phyloP scores from a whole-genome alignment of 2,113 vertebrate species.

The Electrona antarctica region DNA sequence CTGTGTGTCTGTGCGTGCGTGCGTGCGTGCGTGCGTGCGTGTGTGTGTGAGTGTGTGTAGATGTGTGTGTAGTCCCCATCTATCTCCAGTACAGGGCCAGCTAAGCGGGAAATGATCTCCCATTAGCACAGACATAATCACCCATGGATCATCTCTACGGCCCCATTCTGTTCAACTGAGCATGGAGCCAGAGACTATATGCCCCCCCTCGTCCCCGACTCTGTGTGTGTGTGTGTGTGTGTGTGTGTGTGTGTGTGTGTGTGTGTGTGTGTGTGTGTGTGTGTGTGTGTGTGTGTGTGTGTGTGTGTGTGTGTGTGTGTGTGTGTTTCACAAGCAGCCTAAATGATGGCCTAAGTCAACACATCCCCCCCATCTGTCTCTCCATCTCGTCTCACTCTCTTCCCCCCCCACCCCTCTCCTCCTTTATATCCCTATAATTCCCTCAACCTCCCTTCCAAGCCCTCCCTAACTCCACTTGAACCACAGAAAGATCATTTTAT shows the following conservation, averaged over 20 bases:
- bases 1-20: constrained; percentile 9
- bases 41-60: too few species aligned
- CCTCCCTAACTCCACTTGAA: constrained; percentile 21
- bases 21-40: constrained; percentile 31
- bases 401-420: constrained; percentile 15
- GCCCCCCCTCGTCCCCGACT: constrained; percentile 66
- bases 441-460: not conserved
- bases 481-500: constrained; percentile 25
- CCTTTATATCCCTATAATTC: constrained; percentile 4
- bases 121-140: constrained; percentile 82
- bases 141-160: constrained; percentile 82
- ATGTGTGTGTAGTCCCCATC: constrained; percentile 67
- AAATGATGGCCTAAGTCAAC: constrained; percentile 68
- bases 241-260: constrained; percentile 12
- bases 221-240: constrained; percentile 37
- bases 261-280: constrained; percentile 27
- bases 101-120: constrained; percentile 81
- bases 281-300: constrained; percentile 30
- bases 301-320: constrained; percentile 10
- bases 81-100: constrained; percentile 74
- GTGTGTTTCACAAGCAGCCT: constrained; percentile 31
- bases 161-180: constrained; percentile 80
- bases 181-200: constrained; percentile 69
- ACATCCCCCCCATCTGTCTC: constrained; percentile 44
- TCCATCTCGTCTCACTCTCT: constrained; percentile 1